Conservation (phyloP, 2,888 invertebrate genomes). For the Pyrgus malvae region DNA sequence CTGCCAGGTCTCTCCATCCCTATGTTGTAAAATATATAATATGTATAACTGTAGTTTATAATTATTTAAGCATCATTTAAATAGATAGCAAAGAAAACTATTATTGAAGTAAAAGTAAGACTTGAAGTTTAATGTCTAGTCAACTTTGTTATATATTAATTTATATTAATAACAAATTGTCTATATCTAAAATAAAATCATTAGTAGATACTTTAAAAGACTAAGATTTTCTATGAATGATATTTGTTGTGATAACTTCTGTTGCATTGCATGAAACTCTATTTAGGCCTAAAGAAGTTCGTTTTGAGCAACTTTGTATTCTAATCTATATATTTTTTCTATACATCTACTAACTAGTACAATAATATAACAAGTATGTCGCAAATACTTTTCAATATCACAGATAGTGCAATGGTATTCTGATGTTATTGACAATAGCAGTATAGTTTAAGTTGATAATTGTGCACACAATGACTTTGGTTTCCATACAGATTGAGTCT, state of each 20-base stretch:
- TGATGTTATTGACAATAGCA: constrained; percentile 83
- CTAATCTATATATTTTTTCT: constrained; percentile 9
- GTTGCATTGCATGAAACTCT: constrained; percentile 9
- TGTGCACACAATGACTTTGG: constrained; percentile 89
- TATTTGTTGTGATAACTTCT: neutral
- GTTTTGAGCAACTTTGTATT: constrained; percentile 20
- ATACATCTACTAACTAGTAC: neutral
- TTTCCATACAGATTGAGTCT: constrained; percentile 90
- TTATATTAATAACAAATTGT: no score
- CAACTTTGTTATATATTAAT: no score
- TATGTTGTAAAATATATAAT: no score
- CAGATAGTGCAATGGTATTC: constrained; percentile 31
- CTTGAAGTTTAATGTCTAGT: no score
- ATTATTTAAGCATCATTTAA: no score
- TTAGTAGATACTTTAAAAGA: neutral
- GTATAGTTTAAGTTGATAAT: constrained; percentile 88
- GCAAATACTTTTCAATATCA: constrained; percentile 30
- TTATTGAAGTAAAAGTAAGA: no score
- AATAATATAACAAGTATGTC: constrained; percentile 9
- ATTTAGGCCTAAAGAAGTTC: constrained; percentile 17
- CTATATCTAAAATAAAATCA: no score
- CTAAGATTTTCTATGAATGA: neutral
- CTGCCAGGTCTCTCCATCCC: no score
- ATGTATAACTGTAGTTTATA: no score
- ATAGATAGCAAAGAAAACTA: no score